These are phyloP conservation scores for Rhea americana DNA, from an alignment of 2,113 vertebrate genomes.

Conservation along the genomic window DNA sequence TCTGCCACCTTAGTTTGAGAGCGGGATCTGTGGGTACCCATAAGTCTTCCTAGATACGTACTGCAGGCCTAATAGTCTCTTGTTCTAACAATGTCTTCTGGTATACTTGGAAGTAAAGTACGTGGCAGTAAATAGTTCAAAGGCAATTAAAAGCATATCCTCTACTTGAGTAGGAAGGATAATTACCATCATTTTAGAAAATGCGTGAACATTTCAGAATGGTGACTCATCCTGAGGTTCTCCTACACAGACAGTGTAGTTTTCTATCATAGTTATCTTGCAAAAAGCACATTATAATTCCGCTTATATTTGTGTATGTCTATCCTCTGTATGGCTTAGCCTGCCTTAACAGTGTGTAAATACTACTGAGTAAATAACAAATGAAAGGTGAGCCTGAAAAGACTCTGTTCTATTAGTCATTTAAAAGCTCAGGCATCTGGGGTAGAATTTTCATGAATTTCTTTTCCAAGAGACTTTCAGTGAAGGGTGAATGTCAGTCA, in stretches of 20 bases:
- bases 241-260: neutral
- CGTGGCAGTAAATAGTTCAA: neutral
- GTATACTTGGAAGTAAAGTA: neutral
- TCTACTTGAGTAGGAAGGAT: neutral
- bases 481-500: constrained; percentile 41
- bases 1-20: neutral
- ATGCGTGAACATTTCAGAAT: neutral
- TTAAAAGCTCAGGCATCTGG: neutral
- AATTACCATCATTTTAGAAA: constrained; percentile 47
- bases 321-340: constrained; percentile 9
- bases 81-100: neutral
- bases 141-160: neutral
- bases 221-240: constrained; percentile 22
- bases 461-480: constrained; percentile 23
- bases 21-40: neutral
- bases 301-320: constrained; percentile 20
- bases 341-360: constrained; percentile 45
- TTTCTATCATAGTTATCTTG: neutral
- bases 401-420: constrained; percentile 31
- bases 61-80: neutral
- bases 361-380: constrained; percentile 59
- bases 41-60: neutral
- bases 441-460: constrained; percentile 28
- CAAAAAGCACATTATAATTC: neutral
- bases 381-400: constrained; percentile 48